phyloP scores from a whole-genome alignment of 2,113 vertebrate species.

The Pristiophorus japonicus region DNA sequence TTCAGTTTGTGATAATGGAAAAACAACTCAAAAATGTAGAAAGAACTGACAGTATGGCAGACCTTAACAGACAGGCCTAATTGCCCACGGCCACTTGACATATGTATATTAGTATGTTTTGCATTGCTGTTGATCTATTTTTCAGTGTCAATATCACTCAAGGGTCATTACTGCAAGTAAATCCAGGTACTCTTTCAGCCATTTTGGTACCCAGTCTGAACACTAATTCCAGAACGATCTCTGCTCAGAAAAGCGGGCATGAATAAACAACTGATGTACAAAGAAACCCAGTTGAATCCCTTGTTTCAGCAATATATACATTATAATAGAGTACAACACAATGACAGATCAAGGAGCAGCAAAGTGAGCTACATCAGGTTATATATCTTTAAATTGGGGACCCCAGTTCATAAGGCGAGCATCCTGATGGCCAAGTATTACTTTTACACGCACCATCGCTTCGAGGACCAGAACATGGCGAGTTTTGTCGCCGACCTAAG shows the following conservation, averaged over 20 bases:
- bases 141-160: not conserved
- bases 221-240: not conserved
- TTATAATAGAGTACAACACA: too few species aligned
- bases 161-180: not conserved
- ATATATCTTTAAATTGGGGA: too few species aligned
- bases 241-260: not conserved
- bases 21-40: not conserved
- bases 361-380: too few species aligned
- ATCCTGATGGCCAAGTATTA: too few species aligned
- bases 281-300: too few species aligned
- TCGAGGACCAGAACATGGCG: too few species aligned
- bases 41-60: not conserved
- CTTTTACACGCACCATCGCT: too few species aligned
- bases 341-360: too few species aligned
- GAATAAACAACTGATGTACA: too few species aligned
- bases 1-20: not conserved
- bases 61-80: not conserved
- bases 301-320: too few species aligned
- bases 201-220: not conserved
- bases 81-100: not conserved
- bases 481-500: too few species aligned
- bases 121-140: not conserved
- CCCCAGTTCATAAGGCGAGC: too few species aligned
- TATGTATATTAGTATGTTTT: not conserved
- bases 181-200: not conserved